A percentile compares a stretch with the other conserved stretches of the same genome.
Conservation (phyloP, 2,113 vertebrate genomes). For the Tapirus terrestris region DNA sequence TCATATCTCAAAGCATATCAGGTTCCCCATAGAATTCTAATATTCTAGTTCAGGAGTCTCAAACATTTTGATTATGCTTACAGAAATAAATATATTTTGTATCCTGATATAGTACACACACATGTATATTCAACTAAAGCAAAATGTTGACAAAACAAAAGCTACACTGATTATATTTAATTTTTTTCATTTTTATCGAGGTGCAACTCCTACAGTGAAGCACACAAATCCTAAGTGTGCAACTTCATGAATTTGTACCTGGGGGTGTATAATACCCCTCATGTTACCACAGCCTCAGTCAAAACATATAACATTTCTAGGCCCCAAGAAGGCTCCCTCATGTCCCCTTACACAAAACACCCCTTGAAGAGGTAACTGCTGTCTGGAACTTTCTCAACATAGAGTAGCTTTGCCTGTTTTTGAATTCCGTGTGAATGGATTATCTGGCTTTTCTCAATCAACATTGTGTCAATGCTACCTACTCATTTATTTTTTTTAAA, state of each 20-base stretch:
- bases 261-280: background rate
- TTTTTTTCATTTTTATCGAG: background rate
- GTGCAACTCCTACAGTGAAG: background rate
- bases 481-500: background rate
- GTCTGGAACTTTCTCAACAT: background rate
- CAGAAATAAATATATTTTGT: background rate
- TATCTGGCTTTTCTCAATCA: background rate
- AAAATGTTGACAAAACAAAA: background rate
- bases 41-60: background rate
- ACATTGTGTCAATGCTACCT: background rate
- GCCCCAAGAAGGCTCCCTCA: background rate
- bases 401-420: background rate
- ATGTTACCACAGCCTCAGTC: background rate
- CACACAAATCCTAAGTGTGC: background rate
- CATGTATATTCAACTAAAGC: background rate
- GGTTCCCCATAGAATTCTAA: background rate
- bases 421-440: background rate
- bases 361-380: background rate
- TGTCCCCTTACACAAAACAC: background rate
- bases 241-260: background rate
- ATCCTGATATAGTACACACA: background rate
- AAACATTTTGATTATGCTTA: background rate
- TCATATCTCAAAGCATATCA: background rate
- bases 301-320: background rate
- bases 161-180: background rate